phyloP scores from a whole-genome alignment of 2,888 invertebrate species.

The Agrotis clavis region DNA sequence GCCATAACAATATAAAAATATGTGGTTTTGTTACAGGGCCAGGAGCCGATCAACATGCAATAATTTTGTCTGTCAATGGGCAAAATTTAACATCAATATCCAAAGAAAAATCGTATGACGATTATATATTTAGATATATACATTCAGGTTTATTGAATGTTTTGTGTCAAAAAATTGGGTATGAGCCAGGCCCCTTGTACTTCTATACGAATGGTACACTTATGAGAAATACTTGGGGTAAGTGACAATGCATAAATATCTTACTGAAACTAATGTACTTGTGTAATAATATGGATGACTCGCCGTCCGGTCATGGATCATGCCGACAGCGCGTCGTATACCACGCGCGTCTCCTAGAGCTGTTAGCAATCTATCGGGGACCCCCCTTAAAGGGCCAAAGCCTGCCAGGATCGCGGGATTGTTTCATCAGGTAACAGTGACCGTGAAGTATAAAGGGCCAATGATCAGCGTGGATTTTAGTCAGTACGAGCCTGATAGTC shows the following conservation, averaged over 20 bases:
- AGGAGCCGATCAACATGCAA: not conserved
- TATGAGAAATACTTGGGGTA: no score
- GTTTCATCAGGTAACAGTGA: no score
- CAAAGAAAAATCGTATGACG: not conserved
- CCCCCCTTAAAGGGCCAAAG: no score
- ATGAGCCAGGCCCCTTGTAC: fast-evolving
- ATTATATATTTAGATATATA: slow-evolving; percentile 17
- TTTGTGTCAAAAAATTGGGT: slow-evolving; percentile 13
- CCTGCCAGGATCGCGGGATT: no score
- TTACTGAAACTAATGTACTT: not conserved
- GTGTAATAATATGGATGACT: not conserved
- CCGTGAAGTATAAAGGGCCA: no score
- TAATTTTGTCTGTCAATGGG: slow-evolving; percentile 9
- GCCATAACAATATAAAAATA: no score
- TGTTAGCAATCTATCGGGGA: no score
- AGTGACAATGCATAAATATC: not conserved
- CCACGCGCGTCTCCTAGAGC: no score
- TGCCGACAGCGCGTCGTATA: no score
- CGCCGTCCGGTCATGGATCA: no score
- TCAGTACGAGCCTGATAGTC: no score
- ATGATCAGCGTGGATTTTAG: no score
- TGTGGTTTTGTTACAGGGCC: slow-evolving; percentile 9
- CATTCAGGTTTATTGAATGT: slow-evolving; percentile 5
- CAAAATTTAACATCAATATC: slow-evolving; percentile 1
- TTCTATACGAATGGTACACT: not conserved